Percentiles rank a stretch among this genome's conserved stretches.
Evolutionary conservation across 2,797 vertebrate species (phyloP).

Genomic region (Oophaga sylvatica): DNA sequence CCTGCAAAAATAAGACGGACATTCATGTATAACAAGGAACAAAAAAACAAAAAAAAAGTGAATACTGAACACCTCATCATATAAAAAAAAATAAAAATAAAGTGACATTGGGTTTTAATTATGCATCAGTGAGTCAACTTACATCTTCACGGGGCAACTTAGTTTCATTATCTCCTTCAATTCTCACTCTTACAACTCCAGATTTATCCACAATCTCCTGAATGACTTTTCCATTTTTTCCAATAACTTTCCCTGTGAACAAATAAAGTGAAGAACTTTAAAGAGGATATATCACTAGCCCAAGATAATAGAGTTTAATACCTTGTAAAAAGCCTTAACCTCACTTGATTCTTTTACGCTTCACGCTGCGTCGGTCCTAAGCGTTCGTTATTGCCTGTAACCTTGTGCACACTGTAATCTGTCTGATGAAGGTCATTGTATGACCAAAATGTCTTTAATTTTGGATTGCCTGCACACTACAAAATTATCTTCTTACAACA

Average conservation of each 20-base stretch:
- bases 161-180: slow-evolving; percentile 98
- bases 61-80: neutral
- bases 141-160: slow-evolving; percentile 95
- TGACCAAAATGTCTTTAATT: no score
- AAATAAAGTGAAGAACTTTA: slow-evolving; percentile 34
- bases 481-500: no score
- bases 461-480: no score
- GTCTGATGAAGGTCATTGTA: no score
- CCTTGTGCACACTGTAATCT: no score
- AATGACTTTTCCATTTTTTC: slow-evolving; percentile 98
- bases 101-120: neutral
- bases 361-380: no score
- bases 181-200: slow-evolving; percentile 94
- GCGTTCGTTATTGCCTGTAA: no score
- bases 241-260: slow-evolving; percentile 93
- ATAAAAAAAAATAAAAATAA: neutral
- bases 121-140: slow-evolving; percentile 68
- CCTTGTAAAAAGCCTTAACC: no score
- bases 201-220: slow-evolving; percentile 99
- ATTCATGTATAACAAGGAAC: no score
- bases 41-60: neutral
- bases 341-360: no score
- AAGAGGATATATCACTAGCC: no score
- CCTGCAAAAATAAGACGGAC: slow-evolving; percentile 74
- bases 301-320: no score